phyloP scores from a whole-genome alignment of 2,888 invertebrate genomes.

The Synergus umbraculus region DNA sequence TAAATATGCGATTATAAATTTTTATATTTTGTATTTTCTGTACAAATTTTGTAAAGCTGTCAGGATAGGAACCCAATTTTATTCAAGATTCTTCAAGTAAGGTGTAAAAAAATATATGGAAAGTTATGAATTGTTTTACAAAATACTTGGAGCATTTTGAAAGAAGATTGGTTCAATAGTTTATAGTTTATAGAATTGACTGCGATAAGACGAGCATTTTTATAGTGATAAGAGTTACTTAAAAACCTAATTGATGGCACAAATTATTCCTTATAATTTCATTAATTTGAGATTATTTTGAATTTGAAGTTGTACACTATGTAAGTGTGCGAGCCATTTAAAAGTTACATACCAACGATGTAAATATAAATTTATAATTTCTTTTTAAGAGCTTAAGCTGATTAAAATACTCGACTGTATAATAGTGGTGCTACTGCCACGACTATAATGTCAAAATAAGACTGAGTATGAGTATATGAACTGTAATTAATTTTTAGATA shows the following conservation, averaged over 20 bases:
- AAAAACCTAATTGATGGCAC: neutral
- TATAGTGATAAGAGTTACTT: neutral
- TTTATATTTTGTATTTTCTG: no score
- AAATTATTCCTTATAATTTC: neutral
- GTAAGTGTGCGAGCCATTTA: neutral
- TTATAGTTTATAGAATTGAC: neutral
- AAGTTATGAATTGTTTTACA: neutral
- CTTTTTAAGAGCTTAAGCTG: neutral
- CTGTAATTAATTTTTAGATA: neutral
- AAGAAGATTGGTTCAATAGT: neutral
- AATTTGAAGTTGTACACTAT: neutral
- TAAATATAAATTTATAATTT: neutral
- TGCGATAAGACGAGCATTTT: neutral
- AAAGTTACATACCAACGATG: neutral
- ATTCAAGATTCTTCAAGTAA: neutral
- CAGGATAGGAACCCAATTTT: neutral
- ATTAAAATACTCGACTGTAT: neutral
- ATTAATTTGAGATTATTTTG: neutral
- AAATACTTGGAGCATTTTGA: neutral
- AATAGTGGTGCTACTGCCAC: neutral
- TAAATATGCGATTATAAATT: no score
- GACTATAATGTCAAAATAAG: neutral
- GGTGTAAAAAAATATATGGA: neutral
- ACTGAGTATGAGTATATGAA: neutral
- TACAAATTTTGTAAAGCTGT: no score